Conservation (phyloP, 1,140 invertebrate species). For the Drosophila novamexicana region DNA sequence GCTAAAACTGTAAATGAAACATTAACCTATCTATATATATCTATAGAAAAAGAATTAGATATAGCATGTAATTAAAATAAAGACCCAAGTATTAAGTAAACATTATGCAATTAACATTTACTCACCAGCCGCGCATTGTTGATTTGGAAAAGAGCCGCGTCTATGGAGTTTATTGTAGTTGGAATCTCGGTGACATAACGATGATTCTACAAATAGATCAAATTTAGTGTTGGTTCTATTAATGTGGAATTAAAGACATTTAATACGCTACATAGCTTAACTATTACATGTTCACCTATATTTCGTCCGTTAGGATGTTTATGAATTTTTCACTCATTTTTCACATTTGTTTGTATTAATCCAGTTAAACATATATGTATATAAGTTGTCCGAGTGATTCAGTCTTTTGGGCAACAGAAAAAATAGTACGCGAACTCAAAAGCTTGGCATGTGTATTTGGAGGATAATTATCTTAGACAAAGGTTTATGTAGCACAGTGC, state of each 20-base stretch:
- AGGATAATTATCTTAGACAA: too few species aligned
- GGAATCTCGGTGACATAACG: slow-evolving; percentile 37
- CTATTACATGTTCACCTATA: too few species aligned
- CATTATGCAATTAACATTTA: neutral
- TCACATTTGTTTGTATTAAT: too few species aligned
- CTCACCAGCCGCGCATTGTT: slow-evolving; percentile 50
- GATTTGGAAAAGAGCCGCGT: slow-evolving; percentile 33
- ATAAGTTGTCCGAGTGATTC: too few species aligned
- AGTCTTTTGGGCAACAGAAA: too few species aligned
- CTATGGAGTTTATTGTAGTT: slow-evolving; percentile 14
- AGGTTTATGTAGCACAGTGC: too few species aligned
- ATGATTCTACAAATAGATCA: slow-evolving; percentile 38
- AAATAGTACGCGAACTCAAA: too few species aligned
- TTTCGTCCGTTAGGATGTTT: too few species aligned
- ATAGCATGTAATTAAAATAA: slow-evolving; percentile 59
- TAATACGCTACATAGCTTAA: too few species aligned
- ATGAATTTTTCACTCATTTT: too few species aligned
- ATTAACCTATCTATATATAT: slow-evolving; percentile 48
- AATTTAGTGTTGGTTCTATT: neutral
- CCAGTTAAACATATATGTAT: too few species aligned
- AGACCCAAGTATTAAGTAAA: slow-evolving; percentile 61
- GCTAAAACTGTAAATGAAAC: slow-evolving; percentile 58
- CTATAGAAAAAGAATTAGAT: slow-evolving; percentile 45
- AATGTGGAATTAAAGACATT: neutral
- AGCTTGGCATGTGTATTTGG: too few species aligned